Conservation (phyloP, 2,113 vertebrate species). For the Suncus etruscus region DNA sequence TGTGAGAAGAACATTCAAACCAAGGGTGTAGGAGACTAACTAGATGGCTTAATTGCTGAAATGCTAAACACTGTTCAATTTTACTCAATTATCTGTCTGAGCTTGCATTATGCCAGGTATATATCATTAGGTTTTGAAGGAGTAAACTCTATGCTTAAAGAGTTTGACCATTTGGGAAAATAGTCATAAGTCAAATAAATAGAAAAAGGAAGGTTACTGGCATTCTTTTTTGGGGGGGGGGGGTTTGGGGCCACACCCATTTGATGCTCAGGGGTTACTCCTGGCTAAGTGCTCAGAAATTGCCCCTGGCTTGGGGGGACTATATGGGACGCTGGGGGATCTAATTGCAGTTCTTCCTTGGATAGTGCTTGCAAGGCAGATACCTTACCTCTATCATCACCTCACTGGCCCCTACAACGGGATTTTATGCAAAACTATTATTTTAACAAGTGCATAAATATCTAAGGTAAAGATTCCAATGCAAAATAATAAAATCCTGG, state of each 20-base stretch:
- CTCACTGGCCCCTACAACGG: too few species aligned
- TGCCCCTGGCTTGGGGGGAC: too few species aligned
- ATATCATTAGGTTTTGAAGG: background rate
- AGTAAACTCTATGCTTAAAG: background rate
- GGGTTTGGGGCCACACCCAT: too few species aligned
- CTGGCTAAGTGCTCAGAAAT: too few species aligned
- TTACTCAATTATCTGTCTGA: background rate
- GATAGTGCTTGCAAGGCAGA: too few species aligned
- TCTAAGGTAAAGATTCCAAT: background rate
- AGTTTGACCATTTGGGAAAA: background rate
- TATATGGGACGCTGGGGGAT: too few species aligned
- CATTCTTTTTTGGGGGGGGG: too few species aligned
- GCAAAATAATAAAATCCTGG: background rate
- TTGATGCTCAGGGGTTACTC: too few species aligned
- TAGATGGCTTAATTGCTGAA: background rate
- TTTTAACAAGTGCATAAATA: background rate
- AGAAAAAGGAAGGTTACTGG: background rate
- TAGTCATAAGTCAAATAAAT: background rate
- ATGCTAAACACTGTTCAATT: slow-evolving; percentile 32
- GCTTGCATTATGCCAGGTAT: background rate
- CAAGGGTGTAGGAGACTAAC: background rate
- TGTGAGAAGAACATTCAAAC: slow-evolving; percentile 41
- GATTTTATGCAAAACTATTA: too few species aligned
- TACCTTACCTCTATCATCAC: too few species aligned
- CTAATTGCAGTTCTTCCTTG: too few species aligned